phyloP scores from a whole-genome alignment of 2,888 invertebrate species.

The Ophraella communa region DNA sequence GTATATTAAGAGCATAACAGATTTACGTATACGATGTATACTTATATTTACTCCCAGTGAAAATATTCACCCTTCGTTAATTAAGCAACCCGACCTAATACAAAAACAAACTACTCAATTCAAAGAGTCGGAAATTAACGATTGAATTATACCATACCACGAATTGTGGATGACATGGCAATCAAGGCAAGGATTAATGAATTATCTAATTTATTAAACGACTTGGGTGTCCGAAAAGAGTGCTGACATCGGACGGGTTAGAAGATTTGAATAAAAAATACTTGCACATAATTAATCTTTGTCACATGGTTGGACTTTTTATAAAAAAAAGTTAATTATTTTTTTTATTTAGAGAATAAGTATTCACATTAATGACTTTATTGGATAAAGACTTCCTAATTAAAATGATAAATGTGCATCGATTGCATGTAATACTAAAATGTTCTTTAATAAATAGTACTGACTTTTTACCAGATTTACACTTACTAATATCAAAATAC shows the following conservation, averaged over 20 bases:
- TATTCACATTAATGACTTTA: not conserved
- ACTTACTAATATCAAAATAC: too few species aligned
- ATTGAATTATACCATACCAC: conserved; percentile 14
- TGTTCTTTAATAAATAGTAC: too few species aligned
- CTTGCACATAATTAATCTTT: conserved; percentile 13
- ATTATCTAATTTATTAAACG: conserved; percentile 26
- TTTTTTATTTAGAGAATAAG: not conserved
- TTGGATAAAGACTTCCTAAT: too few species aligned
- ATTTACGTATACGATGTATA: too few species aligned
- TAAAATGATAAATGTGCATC: too few species aligned
- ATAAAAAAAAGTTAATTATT: conserved; percentile 1
- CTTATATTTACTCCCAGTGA: not conserved
- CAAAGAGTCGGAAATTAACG: conserved; percentile 17
- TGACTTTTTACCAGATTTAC: too few species aligned
- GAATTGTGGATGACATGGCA: conserved; percentile 21
- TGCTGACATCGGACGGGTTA: conserved; percentile 7
- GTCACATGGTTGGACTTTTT: not conserved
- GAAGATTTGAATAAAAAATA: conserved; percentile 2
- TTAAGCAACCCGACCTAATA: not conserved
- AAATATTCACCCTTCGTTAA: not conserved
- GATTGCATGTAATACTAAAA: too few species aligned
- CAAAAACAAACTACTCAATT: not conserved
- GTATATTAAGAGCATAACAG: too few species aligned
- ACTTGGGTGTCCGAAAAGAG: conserved; percentile 23
- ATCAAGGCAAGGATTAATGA: conserved; percentile 20